phyloP scores from a whole-genome alignment of 2,113 vertebrate species.

The Halcyon senegalensis region DNA sequence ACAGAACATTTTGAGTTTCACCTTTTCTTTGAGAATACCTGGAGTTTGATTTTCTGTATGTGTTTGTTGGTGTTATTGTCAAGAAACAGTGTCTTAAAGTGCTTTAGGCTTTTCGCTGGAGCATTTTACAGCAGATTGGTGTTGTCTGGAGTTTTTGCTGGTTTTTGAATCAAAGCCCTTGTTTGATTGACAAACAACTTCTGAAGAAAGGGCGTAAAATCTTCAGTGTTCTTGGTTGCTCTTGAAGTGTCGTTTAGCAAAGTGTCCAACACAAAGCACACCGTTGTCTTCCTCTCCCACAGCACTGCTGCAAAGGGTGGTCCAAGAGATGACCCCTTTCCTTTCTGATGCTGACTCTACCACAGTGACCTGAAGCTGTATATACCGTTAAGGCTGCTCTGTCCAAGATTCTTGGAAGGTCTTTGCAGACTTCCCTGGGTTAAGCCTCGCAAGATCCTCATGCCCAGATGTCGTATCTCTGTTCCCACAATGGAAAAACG shows the following conservation, averaged over 20 bases:
- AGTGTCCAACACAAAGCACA: accelerated
- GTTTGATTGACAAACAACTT: neutral
- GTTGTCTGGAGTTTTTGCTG: neutral
- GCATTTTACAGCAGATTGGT: neutral
- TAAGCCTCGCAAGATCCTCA: neutral
- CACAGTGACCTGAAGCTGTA: neutral
- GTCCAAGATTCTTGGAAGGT: neutral
- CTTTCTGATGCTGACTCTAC: neutral
- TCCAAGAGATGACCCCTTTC: neutral
- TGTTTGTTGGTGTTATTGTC: neutral
- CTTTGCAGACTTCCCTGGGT: neutral
- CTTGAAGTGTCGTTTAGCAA: neutral
- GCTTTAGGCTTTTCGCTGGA: neutral
- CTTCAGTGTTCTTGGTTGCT: neutral
- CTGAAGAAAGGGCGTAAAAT: neutral
- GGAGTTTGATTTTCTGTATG: neutral
- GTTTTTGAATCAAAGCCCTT: neutral
- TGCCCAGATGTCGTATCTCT: accelerated
- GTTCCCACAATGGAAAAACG: neutral
- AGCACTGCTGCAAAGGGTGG: accelerated
- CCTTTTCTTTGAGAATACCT: neutral
- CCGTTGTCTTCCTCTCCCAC: neutral
- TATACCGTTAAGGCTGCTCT: neutral
- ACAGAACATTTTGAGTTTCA: neutral
- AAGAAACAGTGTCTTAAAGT: neutral